Evolutionary conservation across 2,888 invertebrate species (phyloP).

Genomic region (Tinea trinotella): DNA sequence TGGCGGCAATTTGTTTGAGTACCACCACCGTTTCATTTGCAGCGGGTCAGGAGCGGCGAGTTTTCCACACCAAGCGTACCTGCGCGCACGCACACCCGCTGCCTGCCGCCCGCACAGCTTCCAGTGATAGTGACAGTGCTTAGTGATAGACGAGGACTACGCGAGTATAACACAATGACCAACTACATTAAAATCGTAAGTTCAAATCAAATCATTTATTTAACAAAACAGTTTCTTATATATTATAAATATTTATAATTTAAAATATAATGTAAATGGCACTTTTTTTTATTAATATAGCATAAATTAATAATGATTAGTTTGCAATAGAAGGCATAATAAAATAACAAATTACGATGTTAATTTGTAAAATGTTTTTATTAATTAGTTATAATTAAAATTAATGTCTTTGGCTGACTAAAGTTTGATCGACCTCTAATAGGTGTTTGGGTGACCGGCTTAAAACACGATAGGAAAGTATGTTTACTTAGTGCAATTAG

Average conservation of each 20-base stretch:
- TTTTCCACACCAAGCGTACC: conserved; percentile 12
- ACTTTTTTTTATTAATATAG: too few relatives aligned
- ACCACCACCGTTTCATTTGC: conserved; percentile 17
- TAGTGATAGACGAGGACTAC: conserved; percentile 2
- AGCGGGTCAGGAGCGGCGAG: conserved; percentile 15
- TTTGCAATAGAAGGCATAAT: not conserved
- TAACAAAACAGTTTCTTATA: too few relatives aligned
- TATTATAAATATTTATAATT: too few relatives aligned
- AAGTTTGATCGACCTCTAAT: not conserved
- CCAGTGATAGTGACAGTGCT: conserved; percentile 17
- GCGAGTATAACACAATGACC: not conserved
- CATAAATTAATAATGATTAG: too few relatives aligned
- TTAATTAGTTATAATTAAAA: not conserved
- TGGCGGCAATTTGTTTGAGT: conserved; percentile 6
- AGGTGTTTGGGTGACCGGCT: not conserved
- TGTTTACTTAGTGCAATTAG: conserved; percentile 15
- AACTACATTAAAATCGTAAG: conserved; percentile 9
- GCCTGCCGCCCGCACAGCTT: not conserved
- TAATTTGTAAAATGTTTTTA: not conserved
- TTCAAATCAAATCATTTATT: too few relatives aligned
- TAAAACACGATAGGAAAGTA: conserved; percentile 5
- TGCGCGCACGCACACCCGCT: conserved; percentile 14
- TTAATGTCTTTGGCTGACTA: not conserved
- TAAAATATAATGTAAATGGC: too few relatives aligned
- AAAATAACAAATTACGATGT: not conserved